Percentiles rank a stretch among this genome's conserved stretches.
Evolutionary conservation across 2,888 invertebrate genomes (phyloP).

Genomic region (Danaus chrysippus): DNA sequence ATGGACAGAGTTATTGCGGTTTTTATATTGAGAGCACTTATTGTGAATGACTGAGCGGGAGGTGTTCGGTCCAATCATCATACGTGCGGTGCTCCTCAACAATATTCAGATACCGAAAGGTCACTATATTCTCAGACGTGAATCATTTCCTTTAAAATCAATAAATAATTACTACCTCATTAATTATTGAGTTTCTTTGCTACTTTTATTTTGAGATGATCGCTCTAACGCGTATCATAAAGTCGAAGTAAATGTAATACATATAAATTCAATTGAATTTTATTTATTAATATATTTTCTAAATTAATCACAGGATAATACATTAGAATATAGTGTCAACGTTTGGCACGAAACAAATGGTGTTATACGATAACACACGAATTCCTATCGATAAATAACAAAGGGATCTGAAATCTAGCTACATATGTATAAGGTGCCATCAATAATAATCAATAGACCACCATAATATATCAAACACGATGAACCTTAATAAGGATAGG

Average conservation of each 20-base stretch:
- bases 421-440: constrained; percentile 15
- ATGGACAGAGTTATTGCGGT: constrained; percentile 57
- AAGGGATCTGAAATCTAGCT: constrained; percentile 20
- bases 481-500: constrained; percentile 35
- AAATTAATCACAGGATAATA: too few species aligned
- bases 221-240: too few species aligned
- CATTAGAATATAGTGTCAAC: constrained; percentile 3
- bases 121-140: too few species aligned
- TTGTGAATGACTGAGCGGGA: constrained; percentile 33
- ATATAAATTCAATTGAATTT: too few species aligned
- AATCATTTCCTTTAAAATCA: too few species aligned
- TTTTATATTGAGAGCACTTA: constrained; percentile 68
- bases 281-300: too few species aligned
- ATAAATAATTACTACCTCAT: too few species aligned
- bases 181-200: too few species aligned
- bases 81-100: not conserved
- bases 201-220: too few species aligned
- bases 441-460: constrained; percentile 35
- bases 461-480: constrained; percentile 34
- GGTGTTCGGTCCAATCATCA: constrained; percentile 20
- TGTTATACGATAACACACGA: constrained; percentile 22
- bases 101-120: too few species aligned
- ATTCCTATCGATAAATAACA: constrained; percentile 23
- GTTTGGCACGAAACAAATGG: constrained; percentile 16
- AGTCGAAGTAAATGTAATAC: too few species aligned